A percentile compares a stretch with the other conserved stretches of the same genome.
phyloP scores from a whole-genome alignment of 2,888 invertebrate species.

The Pachycephus smyrnensis region DNA sequence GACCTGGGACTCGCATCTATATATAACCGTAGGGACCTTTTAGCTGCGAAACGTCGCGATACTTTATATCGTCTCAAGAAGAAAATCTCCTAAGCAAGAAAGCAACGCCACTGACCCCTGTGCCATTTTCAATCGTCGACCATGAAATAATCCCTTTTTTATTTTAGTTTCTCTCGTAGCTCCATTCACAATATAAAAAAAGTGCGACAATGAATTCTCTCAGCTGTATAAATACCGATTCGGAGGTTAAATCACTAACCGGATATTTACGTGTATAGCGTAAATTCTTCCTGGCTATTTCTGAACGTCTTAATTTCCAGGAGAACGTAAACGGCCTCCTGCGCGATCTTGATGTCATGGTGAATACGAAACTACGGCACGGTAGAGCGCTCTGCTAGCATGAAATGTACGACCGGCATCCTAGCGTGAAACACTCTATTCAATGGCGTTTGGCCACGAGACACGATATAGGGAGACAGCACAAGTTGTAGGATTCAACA shows the following conservation, averaged over 20 bases:
- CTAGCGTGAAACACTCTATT: slow-evolving; percentile 58
- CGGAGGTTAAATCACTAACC: not conserved
- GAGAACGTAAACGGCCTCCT: not conserved
- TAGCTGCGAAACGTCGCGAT: not conserved
- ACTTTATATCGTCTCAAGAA: not conserved
- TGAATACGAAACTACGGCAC: slow-evolving; percentile 32
- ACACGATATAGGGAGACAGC: slow-evolving; percentile 22
- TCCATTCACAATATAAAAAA: not conserved
- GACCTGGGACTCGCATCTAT: not conserved
- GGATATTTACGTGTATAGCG: not conserved
- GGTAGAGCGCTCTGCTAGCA: slow-evolving; percentile 18
- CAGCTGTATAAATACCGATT: not conserved
- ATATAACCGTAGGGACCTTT: not conserved
- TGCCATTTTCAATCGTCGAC: not conserved
- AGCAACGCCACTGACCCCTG: not conserved
- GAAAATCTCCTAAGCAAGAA: not conserved
- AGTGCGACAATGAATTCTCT: not conserved
- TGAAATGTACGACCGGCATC: slow-evolving; percentile 49
- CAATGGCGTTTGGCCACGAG: slow-evolving; percentile 42
- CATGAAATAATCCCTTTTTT: not conserved
- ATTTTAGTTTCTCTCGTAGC: not conserved
- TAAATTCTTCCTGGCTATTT: not conserved
- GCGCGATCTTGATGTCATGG: slow-evolving; percentile 16
- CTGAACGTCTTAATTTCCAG: not conserved
- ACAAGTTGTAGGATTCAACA: slow-evolving; percentile 40